Evolutionary conservation across 2,113 vertebrate genomes (phyloP), one percentile per base, ranked within the genome.

Genomic region (Puffinus mauretanicus): DNA sequence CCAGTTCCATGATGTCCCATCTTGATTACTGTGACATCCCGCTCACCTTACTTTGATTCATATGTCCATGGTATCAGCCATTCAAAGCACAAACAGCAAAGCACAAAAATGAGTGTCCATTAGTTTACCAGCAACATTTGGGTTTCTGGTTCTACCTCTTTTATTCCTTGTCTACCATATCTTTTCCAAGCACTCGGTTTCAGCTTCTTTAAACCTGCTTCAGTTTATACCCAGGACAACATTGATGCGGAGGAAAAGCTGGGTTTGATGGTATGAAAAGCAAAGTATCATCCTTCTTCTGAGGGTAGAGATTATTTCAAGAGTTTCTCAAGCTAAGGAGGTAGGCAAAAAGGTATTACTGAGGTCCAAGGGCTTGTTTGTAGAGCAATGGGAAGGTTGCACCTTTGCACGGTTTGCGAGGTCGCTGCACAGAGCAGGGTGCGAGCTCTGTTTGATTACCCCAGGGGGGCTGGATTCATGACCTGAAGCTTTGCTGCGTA

Each of bases 21-120:
- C 86, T 82, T 94, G 95, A 89, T 95, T 93, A 91, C 70, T n/a
- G 65, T 91, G 93, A 94, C 91, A 94, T 80, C 73, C 80, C 1
- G 0, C 46, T 93, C 54, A 93, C 32, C 76, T 88, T 83, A 57
- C 20, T 65, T 64, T 76, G 69, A 87, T 86, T 82, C 52, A 26
- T 73, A 94, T 94, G 91, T 85, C 58, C 6, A 2, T 54, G 27
- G 6, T 38, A 66, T 82, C 70, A 94, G 40, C 36, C 40, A 82
- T 72, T 91, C 58, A 80, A 84, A 93, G 40, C 38, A 82, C 40
- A 96, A 79, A 61, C 24, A 87, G 47, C 44, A 76, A 67, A 91
- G 47, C 82, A 91, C 61, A 67, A 11, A 87, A 91, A 64, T 46
- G 19, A 87, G 10, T 7, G 16, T 32, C 30, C 49, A 38, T 82